Conservation (phyloP, 2,113 vertebrate genomes). For the Lepus europaeus region DNA sequence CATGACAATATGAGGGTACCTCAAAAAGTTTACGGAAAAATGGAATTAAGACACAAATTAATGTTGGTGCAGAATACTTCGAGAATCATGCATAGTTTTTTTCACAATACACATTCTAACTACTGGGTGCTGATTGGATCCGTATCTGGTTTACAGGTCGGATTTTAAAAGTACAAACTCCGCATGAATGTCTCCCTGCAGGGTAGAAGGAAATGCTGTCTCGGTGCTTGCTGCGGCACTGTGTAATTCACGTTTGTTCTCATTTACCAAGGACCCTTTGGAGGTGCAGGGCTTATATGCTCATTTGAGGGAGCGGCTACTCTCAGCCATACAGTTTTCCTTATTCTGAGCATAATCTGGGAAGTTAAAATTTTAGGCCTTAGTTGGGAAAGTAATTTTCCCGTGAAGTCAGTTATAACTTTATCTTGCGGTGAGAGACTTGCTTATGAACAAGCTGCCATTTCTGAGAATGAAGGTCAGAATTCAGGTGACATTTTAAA, state of each 20-base stretch:
- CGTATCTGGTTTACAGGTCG: background rate
- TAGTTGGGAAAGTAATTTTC: constrained; percentile 36
- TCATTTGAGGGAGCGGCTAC: constrained; percentile 10
- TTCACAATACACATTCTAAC: too few relatives aligned
- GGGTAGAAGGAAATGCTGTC: too few relatives aligned
- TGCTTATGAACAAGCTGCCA: constrained; percentile 1
- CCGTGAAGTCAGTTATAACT: background rate
- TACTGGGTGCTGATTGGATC: background rate
- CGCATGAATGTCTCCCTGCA: background rate
- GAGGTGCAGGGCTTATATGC: background rate
- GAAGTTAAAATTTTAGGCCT: constrained; percentile 5
- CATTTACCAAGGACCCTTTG: background rate
- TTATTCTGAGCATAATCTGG: constrained; percentile 10
- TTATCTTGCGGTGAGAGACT: background rate
- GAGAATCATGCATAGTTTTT: too few relatives aligned
- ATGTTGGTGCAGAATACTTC: too few relatives aligned
- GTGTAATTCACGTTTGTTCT: background rate
- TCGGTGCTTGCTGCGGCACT: background rate
- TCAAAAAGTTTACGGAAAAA: too few relatives aligned
- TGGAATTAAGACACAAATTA: too few relatives aligned
- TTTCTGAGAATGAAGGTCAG: background rate
- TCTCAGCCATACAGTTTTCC: background rate
- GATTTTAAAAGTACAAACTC: background rate
- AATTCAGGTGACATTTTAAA: constrained; percentile 46
- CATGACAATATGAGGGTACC: background rate